A percentile compares a stretch with the other conserved stretches of the same genome.
Evolutionary conservation across 1,140 invertebrate genomes (phyloP).

Genomic region (Nymphalis io): DNA sequence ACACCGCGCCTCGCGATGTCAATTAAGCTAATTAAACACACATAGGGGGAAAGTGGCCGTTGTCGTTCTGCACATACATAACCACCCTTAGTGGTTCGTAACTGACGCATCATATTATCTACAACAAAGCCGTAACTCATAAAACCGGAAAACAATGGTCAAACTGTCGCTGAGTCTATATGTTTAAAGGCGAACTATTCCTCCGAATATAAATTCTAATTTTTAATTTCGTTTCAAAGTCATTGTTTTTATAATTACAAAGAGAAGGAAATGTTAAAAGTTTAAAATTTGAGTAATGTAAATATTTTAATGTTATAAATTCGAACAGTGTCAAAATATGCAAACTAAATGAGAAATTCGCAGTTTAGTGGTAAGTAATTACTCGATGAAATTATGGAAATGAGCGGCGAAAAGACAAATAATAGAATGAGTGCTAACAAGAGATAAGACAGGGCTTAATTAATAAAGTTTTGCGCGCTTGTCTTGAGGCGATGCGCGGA

Average conservation of each 20-base stretch:
- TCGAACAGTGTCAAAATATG: slow-evolving; percentile 62
- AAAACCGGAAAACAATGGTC: slow-evolving; percentile 20
- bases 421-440: slow-evolving; percentile 81
- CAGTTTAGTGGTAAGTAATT: slow-evolving; percentile 73
- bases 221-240: background rate
- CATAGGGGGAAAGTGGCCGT: slow-evolving; percentile 59
- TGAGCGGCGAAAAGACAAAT: slow-evolving; percentile 80
- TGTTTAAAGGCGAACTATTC: slow-evolving; percentile 1
- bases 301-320: background rate
- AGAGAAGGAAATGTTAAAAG: no score
- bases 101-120: slow-evolving; percentile 66
- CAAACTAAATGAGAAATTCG: slow-evolving; percentile 66
- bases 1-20: slow-evolving; percentile 78
- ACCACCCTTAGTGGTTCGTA: slow-evolving; percentile 56
- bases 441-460: slow-evolving; percentile 81
- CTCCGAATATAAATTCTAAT: background rate
- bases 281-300: background rate
- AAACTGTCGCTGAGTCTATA: slow-evolving; percentile 10
- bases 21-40: slow-evolving; percentile 81
- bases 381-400: slow-evolving; percentile 80
- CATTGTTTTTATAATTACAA: background rate
- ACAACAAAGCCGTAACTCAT: slow-evolving; percentile 21
- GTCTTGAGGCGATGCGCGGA: slow-evolving; percentile 63
- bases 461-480: slow-evolving; percentile 79
- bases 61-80: slow-evolving; percentile 45